phyloP scores from a whole-genome alignment of 2,797 vertebrate genomes.

The Anomalospiza imberbis region DNA sequence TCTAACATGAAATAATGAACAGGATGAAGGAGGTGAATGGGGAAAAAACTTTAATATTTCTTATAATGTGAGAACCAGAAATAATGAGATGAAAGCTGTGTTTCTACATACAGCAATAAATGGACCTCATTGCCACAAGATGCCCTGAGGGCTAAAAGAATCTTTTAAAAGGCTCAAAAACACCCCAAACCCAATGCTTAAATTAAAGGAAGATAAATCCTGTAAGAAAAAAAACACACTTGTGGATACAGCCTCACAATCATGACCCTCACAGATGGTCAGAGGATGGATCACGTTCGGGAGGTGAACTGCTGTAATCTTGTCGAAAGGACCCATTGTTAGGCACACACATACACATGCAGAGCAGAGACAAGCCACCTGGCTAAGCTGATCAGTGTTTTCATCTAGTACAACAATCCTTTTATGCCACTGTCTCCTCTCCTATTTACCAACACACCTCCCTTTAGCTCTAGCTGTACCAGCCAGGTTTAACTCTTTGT shows the following conservation, averaged over 20 bases:
- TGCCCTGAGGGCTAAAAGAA: neutral
- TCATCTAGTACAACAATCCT: neutral
- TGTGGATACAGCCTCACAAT: neutral
- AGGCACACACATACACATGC: no score
- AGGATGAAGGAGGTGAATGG: neutral
- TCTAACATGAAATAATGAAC: neutral
- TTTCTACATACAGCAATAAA: neutral
- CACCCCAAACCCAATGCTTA: neutral
- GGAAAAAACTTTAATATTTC: neutral
- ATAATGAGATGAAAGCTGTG: neutral
- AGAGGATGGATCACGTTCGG: fast-evolving
- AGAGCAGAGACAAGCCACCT: neutral
- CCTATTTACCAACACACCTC: neutral
- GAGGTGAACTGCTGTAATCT: neutral
- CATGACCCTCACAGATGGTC: neutral
- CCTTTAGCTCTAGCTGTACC: neutral
- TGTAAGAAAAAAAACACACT: neutral
- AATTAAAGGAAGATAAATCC: neutral
- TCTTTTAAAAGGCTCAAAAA: neutral
- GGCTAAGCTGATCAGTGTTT: neutral
- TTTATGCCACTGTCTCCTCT: neutral
- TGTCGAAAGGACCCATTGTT: neutral
- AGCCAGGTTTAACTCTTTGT: neutral
- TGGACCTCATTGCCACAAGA: neutral
- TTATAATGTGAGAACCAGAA: neutral